phyloP scores from a whole-genome alignment of 2,113 vertebrate genomes.

The Trematocara macrostoma region DNA sequence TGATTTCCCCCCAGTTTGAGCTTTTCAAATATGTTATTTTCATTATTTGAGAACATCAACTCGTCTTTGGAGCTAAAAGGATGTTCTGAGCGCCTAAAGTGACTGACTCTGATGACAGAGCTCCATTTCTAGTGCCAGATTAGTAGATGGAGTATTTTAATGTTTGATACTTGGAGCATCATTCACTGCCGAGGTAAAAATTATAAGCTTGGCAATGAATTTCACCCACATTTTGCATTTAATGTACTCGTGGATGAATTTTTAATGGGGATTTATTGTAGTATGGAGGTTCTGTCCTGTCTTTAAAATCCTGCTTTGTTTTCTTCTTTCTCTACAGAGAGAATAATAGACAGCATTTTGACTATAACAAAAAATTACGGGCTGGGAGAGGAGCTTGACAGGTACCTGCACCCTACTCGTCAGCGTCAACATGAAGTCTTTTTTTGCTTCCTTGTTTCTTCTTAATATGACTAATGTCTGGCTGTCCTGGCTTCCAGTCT shows the following conservation, averaged over 20 bases:
- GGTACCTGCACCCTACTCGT: constrained; percentile 66
- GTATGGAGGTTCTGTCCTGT: background rate
- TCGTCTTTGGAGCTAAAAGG: background rate
- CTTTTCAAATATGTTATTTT: background rate
- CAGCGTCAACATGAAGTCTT: background rate
- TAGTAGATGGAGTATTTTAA: background rate
- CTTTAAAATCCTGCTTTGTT: background rate
- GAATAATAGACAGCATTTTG: constrained; percentile 90
- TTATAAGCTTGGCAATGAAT: background rate
- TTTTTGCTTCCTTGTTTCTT: background rate
- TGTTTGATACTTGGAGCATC: background rate
- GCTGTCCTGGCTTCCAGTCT: constrained; percentile 65
- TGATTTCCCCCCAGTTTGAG: background rate
- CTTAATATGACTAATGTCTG: background rate
- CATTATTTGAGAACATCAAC: background rate
- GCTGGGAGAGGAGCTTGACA: constrained; percentile 85
- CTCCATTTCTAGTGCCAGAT: background rate
- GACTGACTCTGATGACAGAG: background rate
- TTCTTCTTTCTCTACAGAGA: constrained; percentile 73
- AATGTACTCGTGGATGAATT: background rate
- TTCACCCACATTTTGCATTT: background rate
- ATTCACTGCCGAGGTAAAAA: background rate
- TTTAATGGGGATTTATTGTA: background rate
- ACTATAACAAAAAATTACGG: constrained; percentile 84
- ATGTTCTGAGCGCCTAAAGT: background rate